phyloP scores from a whole-genome alignment of 2,797 vertebrate species.

The Tachyglossus aculeatus region DNA sequence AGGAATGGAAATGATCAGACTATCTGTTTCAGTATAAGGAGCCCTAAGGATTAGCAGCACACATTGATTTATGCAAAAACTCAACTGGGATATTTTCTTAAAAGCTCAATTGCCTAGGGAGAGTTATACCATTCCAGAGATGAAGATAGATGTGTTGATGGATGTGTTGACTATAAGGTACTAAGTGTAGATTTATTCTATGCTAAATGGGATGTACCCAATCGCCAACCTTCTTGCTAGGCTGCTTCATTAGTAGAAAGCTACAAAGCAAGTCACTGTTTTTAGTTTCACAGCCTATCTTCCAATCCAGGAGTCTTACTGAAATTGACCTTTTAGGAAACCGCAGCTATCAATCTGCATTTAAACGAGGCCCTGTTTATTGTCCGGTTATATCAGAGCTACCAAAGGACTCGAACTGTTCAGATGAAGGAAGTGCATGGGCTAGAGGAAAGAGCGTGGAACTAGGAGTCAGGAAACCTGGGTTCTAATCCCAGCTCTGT shows the following conservation, averaged over 20 bases:
- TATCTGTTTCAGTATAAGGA: too few relatives aligned
- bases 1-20: too few relatives aligned
- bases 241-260: not conserved
- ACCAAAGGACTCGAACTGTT: slow-evolving; percentile 26
- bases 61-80: too few relatives aligned
- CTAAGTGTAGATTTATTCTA: not conserved
- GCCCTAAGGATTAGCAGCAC: too few relatives aligned
- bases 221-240: fast-evolving
- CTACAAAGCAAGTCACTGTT: not conserved
- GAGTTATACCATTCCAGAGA: not conserved
- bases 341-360: too few relatives aligned
- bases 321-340: too few relatives aligned
- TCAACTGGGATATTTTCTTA: too few relatives aligned
- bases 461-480: not conserved
- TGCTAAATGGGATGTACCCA: not conserved
- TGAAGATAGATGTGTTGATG: not conserved
- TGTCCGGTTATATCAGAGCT: not conserved
- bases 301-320: too few relatives aligned
- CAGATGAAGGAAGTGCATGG: slow-evolving; percentile 29
- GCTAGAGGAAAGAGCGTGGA: not conserved
- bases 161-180: not conserved
- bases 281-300: not conserved
- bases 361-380: too few relatives aligned
- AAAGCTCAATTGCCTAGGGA: not conserved
- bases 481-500: not conserved